These are phyloP conservation scores for Sphaeridia pumilis DNA, from an alignment of 2,888 invertebrate genomes.

Conservation along the genomic window DNA sequence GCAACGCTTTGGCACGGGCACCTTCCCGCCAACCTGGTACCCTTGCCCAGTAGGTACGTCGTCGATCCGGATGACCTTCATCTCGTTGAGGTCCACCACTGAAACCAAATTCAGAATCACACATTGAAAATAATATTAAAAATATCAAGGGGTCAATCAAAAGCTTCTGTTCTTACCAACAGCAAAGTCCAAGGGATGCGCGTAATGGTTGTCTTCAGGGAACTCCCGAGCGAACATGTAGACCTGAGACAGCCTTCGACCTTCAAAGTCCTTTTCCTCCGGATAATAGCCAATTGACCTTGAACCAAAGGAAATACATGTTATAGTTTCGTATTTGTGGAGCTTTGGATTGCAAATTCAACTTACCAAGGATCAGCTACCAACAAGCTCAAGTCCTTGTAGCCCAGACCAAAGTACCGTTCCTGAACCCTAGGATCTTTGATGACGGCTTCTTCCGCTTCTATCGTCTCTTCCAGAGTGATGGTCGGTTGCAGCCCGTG, in stretches of 20 bases:
- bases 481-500: constrained; percentile 21
- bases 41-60: constrained; percentile 26
- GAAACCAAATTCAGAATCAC: background rate
- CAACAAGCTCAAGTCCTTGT: constrained; percentile 18
- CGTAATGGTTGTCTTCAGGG: constrained; percentile 30
- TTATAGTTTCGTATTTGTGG: too few species aligned
- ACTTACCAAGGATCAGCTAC: constrained; percentile 25
- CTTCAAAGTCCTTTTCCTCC: constrained; percentile 24
- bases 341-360: too few species aligned
- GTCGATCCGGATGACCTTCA: constrained; percentile 24
- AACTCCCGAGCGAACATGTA: constrained; percentile 29
- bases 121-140: background rate
- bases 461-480: constrained; percentile 18
- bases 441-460: constrained; percentile 18
- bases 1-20: constrained; percentile 15
- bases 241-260: constrained; percentile 23
- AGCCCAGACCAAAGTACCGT: constrained; percentile 14
- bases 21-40: constrained; percentile 11
- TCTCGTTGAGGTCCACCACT: constrained; percentile 27
- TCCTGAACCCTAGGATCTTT: constrained; percentile 15
- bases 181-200: constrained; percentile 28
- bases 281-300: constrained; percentile 31
- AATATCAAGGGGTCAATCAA: background rate
- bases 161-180: constrained; percentile 13
- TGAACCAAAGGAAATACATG: background rate